These are phyloP conservation scores for Pygmarrhopalites habei DNA, from an alignment of 1,140 invertebrate genomes.

Conservation along the genomic window DNA sequence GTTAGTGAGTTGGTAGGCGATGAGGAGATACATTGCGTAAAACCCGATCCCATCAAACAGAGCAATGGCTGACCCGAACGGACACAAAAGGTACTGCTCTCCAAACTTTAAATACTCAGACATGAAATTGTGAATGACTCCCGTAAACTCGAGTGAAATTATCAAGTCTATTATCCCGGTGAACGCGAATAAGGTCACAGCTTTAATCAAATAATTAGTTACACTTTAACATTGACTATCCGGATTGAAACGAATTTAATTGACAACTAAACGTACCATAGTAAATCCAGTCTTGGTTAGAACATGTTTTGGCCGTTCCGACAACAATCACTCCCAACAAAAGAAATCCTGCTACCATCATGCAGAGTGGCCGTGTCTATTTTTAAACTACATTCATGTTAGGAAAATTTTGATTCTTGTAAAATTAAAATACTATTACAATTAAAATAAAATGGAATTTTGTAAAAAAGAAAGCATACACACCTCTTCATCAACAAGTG, in stretches of 20 bases:
- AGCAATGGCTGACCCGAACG: conserved; percentile 33
- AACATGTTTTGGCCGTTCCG: conserved; percentile 7
- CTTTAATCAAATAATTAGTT: conserved; percentile 4
- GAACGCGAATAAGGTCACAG: conserved; percentile 28
- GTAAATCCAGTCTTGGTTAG: conserved; percentile 30
- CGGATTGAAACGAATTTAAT: neutral
- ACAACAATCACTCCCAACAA: conserved; percentile 20
- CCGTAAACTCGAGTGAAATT: conserved; percentile 31
- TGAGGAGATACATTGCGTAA: conserved; percentile 31
- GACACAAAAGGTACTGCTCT: conserved; percentile 32
- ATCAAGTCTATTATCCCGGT: conserved; percentile 36
- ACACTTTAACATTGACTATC: neutral
- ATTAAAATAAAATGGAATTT: neutral
- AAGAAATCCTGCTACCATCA: conserved; percentile 28
- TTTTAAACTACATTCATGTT: neutral
- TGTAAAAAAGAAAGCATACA: neutral
- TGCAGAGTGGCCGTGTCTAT: conserved; percentile 33
- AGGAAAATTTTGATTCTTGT: neutral
- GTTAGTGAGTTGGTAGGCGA: conserved; percentile 29
- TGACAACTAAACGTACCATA: conserved; percentile 22
- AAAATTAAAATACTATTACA: neutral
- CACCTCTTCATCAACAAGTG: neutral
- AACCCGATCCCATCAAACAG: conserved; percentile 38
- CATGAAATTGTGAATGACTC: conserved; percentile 34
- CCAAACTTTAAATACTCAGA: conserved; percentile 36